Conservation (phyloP, 1,140 invertebrate genomes). For the Reticulitermes speratus region DNA sequence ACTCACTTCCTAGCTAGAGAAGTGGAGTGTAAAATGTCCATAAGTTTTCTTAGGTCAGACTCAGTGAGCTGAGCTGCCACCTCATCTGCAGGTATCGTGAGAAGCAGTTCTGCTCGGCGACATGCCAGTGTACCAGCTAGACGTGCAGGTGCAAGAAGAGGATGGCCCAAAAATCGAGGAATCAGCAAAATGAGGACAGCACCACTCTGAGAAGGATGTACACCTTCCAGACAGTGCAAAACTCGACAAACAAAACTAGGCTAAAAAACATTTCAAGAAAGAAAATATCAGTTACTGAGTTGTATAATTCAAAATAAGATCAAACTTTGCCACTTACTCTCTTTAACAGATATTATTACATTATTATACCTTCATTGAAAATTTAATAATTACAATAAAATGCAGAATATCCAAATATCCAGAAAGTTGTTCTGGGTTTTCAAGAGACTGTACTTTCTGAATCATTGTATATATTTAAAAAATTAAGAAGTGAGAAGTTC, state of each 20-base stretch:
- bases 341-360: too few species aligned
- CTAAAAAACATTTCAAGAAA: conserved; percentile 36
- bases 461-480: too few species aligned
- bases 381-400: too few species aligned
- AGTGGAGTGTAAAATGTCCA: conserved; percentile 52
- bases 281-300: not conserved
- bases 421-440: too few species aligned
- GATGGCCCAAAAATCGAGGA: conserved; percentile 58
- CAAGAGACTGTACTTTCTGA: too few species aligned
- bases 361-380: too few species aligned
- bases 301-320: not conserved
- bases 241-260: conserved; percentile 57
- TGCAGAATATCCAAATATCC: too few species aligned
- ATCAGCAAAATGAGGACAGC: conserved; percentile 60
- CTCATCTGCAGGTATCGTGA: conserved; percentile 55
- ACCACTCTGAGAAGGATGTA: conserved; percentile 65
- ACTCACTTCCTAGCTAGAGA: conserved; percentile 56
- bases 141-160: conserved; percentile 59
- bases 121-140: conserved; percentile 61
- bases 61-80: conserved; percentile 56
- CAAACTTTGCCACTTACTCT: not conserved
- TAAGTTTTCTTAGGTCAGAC: conserved; percentile 57
- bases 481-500: too few species aligned
- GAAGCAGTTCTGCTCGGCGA: conserved; percentile 61
- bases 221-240: conserved; percentile 62